Base-by-base conservation (phyloP, 2,113 vertebrate genomes). In the Ctenomys sociabilis region DNA sequence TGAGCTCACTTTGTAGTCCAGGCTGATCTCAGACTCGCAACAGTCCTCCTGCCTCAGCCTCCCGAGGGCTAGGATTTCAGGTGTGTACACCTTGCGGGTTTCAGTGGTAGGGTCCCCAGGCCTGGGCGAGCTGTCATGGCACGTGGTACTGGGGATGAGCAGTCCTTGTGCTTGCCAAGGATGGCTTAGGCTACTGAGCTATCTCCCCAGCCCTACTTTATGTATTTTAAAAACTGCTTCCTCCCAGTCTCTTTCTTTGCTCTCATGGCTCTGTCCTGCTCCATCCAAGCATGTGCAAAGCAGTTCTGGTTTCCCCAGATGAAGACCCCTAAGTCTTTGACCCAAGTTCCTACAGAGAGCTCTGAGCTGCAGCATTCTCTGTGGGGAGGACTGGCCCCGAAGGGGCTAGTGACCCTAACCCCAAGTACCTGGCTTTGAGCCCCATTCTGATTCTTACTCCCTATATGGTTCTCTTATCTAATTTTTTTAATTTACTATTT, bases 241-340 rank as follows among this genome's bases (percentile, higher is more conserved):
- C 30, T 75, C 37, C 72, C 40, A 45, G 3, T 73, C 52, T 89
- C 52, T 43, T 81, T 6, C 26, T 73, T 49, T 30, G 57, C 26
- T 70, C 70, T 85, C 85, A 57, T 3, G 63, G 54, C 85, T 57
- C 73, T 61, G 75, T 86, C 72, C 91, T 61, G 22, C 64, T 26
- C 40, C 63, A 89, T 26, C 45, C 73, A 95, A 91, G 59, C 82
- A 85, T 43, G 81, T 95, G 52, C 78, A n/a, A 83, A 72, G 43
- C 10, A 45, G 87, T 35, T 37, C 43, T 63, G 8, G 2, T 78
- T 54, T 87, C 73, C 72, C 86, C 75, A 7, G 49, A 64, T 82
- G 61, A 59, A 73, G 78, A 83, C 90, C 11, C 85, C 7, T 37
- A 30, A 81, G 54, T 70, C 5, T 87, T 70, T 40, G 43, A 43